These are phyloP conservation scores for Aphelenchoides fujianensis DNA, from an alignment of 1,140 invertebrate genomes.

Conservation along the genomic window DNA sequence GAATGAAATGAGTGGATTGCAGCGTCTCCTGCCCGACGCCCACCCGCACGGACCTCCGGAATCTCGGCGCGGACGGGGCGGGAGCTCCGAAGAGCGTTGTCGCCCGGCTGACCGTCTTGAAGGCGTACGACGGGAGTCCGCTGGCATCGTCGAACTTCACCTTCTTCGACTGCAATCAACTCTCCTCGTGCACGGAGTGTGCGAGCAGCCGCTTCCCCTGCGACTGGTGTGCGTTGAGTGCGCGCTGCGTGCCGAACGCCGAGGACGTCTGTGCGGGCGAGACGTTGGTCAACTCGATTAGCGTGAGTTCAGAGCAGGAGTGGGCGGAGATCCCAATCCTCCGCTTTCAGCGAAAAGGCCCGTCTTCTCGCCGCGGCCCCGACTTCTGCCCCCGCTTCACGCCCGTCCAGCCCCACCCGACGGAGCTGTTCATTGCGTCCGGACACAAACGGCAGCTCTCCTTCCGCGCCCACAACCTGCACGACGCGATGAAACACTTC, in stretches of 20 bases:
- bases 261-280: slow-evolving; percentile 59
- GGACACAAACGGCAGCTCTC: slow-evolving; percentile 24
- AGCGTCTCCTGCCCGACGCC: slow-evolving; percentile 53
- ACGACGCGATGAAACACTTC: slow-evolving; percentile 56
- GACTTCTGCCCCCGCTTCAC: slow-evolving; percentile 45
- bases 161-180: slow-evolving; percentile 58
- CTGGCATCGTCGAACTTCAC: slow-evolving; percentile 61
- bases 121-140: slow-evolving; percentile 31
- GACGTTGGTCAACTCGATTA: slow-evolving; percentile 53
- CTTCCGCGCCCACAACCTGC: slow-evolving; percentile 45
- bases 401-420: slow-evolving; percentile 25
- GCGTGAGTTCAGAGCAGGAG: not conserved
- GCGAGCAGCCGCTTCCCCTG: slow-evolving; percentile 64
- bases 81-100: slow-evolving; percentile 15
- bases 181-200: slow-evolving; percentile 62
- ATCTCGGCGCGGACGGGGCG: slow-evolving; percentile 18
- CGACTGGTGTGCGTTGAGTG: slow-evolving; percentile 61
- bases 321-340: not conserved
- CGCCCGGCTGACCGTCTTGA: slow-evolving; percentile 42
- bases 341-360: slow-evolving; percentile 48
- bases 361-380: slow-evolving; percentile 49
- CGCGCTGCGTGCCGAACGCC: slow-evolving; percentile 57
- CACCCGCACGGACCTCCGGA: slow-evolving; percentile 25
- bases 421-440: slow-evolving; percentile 35
- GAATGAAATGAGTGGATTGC: too few relatives aligned